Conservation (phyloP, 2,888 invertebrate species). For the Celastrina argiolus region DNA sequence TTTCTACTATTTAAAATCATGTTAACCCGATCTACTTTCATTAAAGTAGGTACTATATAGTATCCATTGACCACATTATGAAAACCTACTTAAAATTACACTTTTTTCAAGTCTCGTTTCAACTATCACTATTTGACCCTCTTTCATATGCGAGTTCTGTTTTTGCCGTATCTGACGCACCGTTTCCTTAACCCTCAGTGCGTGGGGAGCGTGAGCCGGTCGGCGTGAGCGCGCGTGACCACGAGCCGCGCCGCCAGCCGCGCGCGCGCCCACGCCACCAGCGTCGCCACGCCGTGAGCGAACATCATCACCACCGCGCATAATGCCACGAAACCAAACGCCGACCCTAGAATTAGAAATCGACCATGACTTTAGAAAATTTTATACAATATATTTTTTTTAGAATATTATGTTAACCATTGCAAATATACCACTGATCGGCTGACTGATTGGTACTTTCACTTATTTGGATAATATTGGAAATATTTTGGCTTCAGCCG, state of each 20-base stretch:
- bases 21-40: background rate
- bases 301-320: conserved; percentile 63
- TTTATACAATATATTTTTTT: too few relatives aligned
- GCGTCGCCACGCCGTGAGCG: conserved; percentile 59
- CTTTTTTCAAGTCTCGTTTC: background rate
- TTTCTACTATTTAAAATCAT: background rate
- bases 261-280: conserved; percentile 44
- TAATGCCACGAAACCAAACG: conserved; percentile 64
- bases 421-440: too few relatives aligned
- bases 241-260: conserved; percentile 46
- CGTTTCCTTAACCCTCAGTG: conserved; percentile 48
- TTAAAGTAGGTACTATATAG: background rate
- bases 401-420: too few relatives aligned
- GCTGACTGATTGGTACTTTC: too few relatives aligned
- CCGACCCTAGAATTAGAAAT: conserved; percentile 45
- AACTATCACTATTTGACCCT: background rate
- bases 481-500: too few relatives aligned
- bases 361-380: background rate
- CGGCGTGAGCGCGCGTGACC: conserved; percentile 40
- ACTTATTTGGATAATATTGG: too few relatives aligned
- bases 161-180: background rate
- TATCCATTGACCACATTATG: background rate
- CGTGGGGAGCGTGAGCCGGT: conserved; percentile 54
- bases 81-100: background rate
- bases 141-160: conserved; percentile 13